These are phyloP conservation scores for Caenorhabditis tropicalis DNA, from an alignment of 1,140 invertebrate species.

Conservation along the genomic window DNA sequence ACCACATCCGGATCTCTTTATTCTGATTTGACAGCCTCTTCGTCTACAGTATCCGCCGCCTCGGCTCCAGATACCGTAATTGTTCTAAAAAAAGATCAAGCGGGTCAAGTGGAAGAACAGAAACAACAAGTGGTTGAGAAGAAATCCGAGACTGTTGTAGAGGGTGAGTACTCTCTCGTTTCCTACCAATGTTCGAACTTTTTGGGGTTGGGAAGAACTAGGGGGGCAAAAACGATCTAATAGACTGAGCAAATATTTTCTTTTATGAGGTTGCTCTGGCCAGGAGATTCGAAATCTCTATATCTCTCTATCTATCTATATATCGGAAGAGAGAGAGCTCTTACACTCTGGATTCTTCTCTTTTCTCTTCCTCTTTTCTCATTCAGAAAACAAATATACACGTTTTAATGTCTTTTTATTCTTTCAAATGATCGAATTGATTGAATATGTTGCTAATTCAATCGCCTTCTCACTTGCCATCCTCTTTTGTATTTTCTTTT, in stretches of 20 bases:
- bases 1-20: not conserved
- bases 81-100: not conserved
- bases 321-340: not conserved
- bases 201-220: not conserved
- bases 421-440: constrained; percentile 12
- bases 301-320: not conserved
- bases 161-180: too few species aligned
- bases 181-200: too few species aligned
- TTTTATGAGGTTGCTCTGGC: not conserved
- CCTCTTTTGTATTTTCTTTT: not conserved
- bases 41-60: constrained; percentile 1
- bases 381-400: constrained; percentile 18
- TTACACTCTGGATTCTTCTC: not conserved
- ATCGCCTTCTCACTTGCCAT: constrained; percentile 14
- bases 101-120: not conserved
- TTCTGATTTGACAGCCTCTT: not conserved
- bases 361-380: not conserved
- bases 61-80: constrained; percentile 1
- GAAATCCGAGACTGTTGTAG: too few species aligned
- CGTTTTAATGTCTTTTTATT: not conserved
- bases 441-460: constrained; percentile 7
- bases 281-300: too few species aligned
- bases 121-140: not conserved
- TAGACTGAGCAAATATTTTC: not conserved
- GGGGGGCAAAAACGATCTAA: not conserved